Base-by-base conservation (phyloP, 1,140 invertebrate species). In the Conus ventricosus region DNA sequence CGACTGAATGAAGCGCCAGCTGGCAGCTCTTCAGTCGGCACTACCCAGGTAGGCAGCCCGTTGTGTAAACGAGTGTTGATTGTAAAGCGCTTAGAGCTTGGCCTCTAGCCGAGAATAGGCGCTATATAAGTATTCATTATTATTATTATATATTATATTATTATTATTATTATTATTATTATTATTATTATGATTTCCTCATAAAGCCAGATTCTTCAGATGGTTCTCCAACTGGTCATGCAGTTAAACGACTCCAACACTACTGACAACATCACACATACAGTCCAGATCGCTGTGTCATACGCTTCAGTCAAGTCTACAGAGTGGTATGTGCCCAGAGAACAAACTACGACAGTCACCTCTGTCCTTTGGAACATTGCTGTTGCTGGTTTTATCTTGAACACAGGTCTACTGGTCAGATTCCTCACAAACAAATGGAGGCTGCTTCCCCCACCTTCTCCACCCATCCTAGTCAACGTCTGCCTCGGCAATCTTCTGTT, bases 381-480 rank as follows among this genome's bases (percentile, higher is more conserved):
- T 17, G 55, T 20, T 17, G 55, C 25, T 23, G 82, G 82, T n/a
- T 67, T 84, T 25, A 15, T 39, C 82, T 63, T 84, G 8, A 84
- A 84, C 57, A 54, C 57, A 1, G 55, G 20, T 17, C 27, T 63
- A 4, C 82, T 84, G 8, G 20, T 84, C 10, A 60, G 80, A n/a
- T 84, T n/a, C 57, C 82, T 60, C 82, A 84, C 20, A 8, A 13
- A 7, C 82, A 84, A 84, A 20, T 39, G 11, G 55, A 27, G 54
- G 92, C 15, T 94, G 93, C 90, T 94, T 92, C 84, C 88, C 92
- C 84, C 88, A 92, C 84, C 86, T 93, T 10, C 92, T 90, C 71
- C 92, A 92, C 85, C 67, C 25, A 78, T 87, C 67, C 39, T 75
- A 3, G 75, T 87, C 85, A 87, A 78, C 85, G n/a, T 87, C 10